Conservation (phyloP, 1,140 invertebrate species). For the Conopomorpha cramerella region DNA sequence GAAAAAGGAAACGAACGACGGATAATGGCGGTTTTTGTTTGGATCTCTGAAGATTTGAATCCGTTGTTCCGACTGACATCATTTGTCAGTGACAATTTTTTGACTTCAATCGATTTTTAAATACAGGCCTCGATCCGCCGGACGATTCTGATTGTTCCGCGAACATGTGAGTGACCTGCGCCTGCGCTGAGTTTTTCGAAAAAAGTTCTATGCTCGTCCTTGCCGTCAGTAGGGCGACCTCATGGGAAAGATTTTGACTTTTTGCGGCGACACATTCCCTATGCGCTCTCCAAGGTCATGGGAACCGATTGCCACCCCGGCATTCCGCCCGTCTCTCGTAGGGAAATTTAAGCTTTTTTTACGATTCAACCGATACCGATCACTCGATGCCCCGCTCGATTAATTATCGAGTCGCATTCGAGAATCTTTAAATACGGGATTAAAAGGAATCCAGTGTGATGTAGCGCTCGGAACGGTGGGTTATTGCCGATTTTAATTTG, state of each 20-base stretch:
- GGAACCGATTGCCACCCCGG: slow-evolving; percentile 28
- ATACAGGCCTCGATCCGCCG: slow-evolving; percentile 45
- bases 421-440: not conserved
- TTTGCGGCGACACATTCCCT: slow-evolving; percentile 32
- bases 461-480: too few relatives aligned
- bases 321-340: slow-evolving; percentile 21
- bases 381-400: slow-evolving; percentile 28
- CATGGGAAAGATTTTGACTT: slow-evolving; percentile 43
- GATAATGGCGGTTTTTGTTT: slow-evolving; percentile 55
- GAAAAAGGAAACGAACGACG: slow-evolving; percentile 44
- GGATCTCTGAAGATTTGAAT: slow-evolving; percentile 55
- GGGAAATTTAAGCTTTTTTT: slow-evolving; percentile 28
- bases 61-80: slow-evolving; percentile 55
- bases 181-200: not conserved
- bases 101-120: slow-evolving; percentile 33
- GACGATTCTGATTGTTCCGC: not conserved
- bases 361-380: slow-evolving; percentile 24
- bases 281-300: slow-evolving; percentile 28
- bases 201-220: not conserved
- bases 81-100: slow-evolving; percentile 60
- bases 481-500: not conserved
- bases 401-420: slow-evolving; percentile 19
- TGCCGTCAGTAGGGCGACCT: not conserved
- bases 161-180: not conserved
- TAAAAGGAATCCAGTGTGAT: not conserved